phyloP scores from a whole-genome alignment of 2,888 invertebrate genomes.

The Formica aserva region DNA sequence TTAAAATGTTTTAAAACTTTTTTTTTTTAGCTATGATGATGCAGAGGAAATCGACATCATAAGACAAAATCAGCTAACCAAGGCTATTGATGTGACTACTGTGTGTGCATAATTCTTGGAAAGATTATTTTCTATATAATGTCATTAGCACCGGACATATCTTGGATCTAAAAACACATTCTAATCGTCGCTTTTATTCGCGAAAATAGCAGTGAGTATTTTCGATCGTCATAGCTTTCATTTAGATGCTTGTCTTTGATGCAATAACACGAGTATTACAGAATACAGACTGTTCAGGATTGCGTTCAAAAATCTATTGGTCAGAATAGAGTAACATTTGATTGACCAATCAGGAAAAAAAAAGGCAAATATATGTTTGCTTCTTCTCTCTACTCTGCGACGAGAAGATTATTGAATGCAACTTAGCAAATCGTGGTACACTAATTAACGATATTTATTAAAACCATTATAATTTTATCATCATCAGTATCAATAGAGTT shows the following conservation, averaged over 20 bases:
- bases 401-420: not conserved
- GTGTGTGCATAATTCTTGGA: not conserved
- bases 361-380: not conserved
- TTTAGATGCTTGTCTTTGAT: not conserved
- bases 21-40: not conserved
- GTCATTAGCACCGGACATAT: not conserved
- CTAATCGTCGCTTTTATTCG: constrained; percentile 11
- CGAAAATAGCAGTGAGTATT: constrained; percentile 49
- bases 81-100: not conserved
- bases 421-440: constrained; percentile 11
- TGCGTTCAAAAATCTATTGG: not conserved
- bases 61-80: not conserved
- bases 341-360: not conserved
- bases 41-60: not conserved
- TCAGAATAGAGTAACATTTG: not conserved
- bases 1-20: not conserved
- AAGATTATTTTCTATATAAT: not conserved
- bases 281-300: not conserved
- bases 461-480: constrained; percentile 1
- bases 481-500: not conserved
- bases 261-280: constrained; percentile 1
- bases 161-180: not conserved
- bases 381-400: not conserved
- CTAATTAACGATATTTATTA: not conserved
- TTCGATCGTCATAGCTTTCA: not conserved